A percentile compares a stretch with the other conserved stretches of the same genome.
These are phyloP conservation scores for Nerophis ophidion DNA, from an alignment of 2,113 vertebrate genomes.

Conservation along the genomic window DNA sequence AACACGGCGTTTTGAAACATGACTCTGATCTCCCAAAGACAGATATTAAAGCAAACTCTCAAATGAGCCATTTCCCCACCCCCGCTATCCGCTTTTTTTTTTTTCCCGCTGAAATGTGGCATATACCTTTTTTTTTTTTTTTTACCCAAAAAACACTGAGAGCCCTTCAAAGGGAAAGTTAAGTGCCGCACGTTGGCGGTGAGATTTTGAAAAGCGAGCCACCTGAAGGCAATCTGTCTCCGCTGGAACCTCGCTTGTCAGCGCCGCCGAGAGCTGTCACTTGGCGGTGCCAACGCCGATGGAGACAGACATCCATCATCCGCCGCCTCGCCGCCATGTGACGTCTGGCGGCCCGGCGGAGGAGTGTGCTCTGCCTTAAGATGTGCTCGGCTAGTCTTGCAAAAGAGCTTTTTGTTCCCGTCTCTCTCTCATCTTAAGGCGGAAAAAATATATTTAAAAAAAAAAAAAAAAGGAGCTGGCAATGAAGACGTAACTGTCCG, in stretches of 20 bases:
- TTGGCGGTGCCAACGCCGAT: conserved; percentile 43
- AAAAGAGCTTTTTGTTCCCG: conserved; percentile 34
- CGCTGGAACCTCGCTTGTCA: conserved; percentile 59
- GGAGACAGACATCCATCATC: conserved; percentile 61
- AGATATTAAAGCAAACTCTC: conserved; percentile 70
- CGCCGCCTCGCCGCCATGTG: conserved; percentile 29
- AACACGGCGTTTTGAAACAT: conserved; percentile 50
- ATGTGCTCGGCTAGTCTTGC: conserved; percentile 22
- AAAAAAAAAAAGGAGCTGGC: conserved; percentile 6
- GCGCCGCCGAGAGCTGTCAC: conserved; percentile 63
- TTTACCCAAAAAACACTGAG: conserved; percentile 23
- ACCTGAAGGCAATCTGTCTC: conserved; percentile 70
- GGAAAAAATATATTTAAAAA: neutral
- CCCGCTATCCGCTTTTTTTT: conserved; percentile 25
- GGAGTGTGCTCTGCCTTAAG: conserved; percentile 37
- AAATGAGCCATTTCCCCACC: conserved; percentile 44
- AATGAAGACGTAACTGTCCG: conserved; percentile 34
- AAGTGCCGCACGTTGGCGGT: conserved; percentile 50
- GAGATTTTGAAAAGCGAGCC: conserved; percentile 60
- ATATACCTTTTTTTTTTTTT: conserved; percentile 38
- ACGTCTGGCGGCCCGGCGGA: conserved; percentile 48
- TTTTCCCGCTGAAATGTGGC: conserved; percentile 50
- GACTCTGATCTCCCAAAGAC: conserved; percentile 71
- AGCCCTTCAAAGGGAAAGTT: conserved; percentile 68
- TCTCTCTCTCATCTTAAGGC: conserved; percentile 26